Evolutionary conservation across 2,113 vertebrate species (phyloP).

Genomic region (Alligator mississippiensis): DNA sequence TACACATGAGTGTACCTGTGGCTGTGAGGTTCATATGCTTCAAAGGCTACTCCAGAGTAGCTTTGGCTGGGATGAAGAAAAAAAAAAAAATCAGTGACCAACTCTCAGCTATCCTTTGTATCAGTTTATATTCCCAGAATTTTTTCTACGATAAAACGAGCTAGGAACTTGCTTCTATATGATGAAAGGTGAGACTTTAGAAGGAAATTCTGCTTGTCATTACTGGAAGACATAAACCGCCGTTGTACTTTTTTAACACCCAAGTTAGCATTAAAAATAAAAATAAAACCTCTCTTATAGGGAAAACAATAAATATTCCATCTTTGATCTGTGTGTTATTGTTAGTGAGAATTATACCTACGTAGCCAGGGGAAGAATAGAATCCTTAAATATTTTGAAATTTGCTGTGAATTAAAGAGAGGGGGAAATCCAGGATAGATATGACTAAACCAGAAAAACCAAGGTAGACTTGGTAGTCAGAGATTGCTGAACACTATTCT

Average conservation of each 20-base stretch:
- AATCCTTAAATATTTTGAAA: neutral
- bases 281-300: neutral
- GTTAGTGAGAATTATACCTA: neutral
- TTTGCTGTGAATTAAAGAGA: neutral
- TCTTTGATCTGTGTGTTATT: neutral
- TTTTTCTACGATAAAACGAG: neutral
- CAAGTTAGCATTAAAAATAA: neutral
- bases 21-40: neutral
- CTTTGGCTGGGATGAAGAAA: fast-evolving
- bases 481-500: neutral
- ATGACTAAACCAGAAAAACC: neutral
- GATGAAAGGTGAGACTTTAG: neutral
- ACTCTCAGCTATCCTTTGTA: neutral
- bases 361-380: neutral
- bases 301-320: neutral
- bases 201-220: neutral
- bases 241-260: neutral
- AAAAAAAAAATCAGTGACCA: neutral
- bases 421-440: neutral
- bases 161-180: neutral
- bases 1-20: neutral
- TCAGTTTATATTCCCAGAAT: neutral
- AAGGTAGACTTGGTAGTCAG: neutral
- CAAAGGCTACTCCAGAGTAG: neutral
- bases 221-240: neutral